A percentile compares a stretch with the other conserved stretches of the same genome.
These are phyloP conservation scores for Pammene aurita DNA, from an alignment of 2,888 invertebrate genomes.

Conservation along the genomic window DNA sequence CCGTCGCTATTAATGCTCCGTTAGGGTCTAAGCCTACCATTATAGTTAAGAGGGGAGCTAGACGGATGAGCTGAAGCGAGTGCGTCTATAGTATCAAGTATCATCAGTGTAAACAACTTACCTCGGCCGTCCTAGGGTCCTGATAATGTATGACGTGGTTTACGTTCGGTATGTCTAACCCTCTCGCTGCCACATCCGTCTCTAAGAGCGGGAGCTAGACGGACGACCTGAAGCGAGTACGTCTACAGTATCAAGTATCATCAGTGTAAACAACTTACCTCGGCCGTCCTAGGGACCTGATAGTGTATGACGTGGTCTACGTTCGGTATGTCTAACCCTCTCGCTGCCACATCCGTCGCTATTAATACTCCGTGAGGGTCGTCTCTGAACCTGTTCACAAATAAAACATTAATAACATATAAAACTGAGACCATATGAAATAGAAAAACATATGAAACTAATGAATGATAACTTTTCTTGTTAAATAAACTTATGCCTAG, in stretches of 20 bases:
- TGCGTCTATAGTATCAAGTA: background rate
- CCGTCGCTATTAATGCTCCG: slow-evolving; percentile 94
- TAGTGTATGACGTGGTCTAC: slow-evolving; percentile 98
- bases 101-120: slow-evolving; percentile 47
- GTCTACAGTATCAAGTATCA: background rate
- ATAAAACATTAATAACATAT: background rate
- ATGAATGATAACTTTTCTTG: too few species aligned
- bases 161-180: slow-evolving; percentile 96
- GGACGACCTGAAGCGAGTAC: background rate
- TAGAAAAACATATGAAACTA: too few species aligned
- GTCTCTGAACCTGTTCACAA: slow-evolving; percentile 85
- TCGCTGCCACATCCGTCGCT: slow-evolving; percentile 89
- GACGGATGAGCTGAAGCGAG: background rate
- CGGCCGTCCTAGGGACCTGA: slow-evolving; percentile 96
- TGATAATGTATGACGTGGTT: slow-evolving; percentile 98
- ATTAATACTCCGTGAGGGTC: slow-evolving; percentile 87
- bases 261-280: slow-evolving; percentile 85
- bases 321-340: slow-evolving; percentile 97
- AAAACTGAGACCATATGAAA: too few species aligned
- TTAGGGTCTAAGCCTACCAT: too few species aligned
- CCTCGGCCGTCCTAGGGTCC: slow-evolving; percentile 96
- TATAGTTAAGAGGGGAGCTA: too few species aligned
- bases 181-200: slow-evolving; percentile 98
- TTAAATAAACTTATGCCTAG: too few species aligned
- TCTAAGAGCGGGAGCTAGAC: slow-evolving; percentile 66